Percentiles rank a stretch among this genome's conserved stretches.
Evolutionary conservation across 2,797 vertebrate species (phyloP).

Genomic region (Oceanodroma leucorhoa): DNA sequence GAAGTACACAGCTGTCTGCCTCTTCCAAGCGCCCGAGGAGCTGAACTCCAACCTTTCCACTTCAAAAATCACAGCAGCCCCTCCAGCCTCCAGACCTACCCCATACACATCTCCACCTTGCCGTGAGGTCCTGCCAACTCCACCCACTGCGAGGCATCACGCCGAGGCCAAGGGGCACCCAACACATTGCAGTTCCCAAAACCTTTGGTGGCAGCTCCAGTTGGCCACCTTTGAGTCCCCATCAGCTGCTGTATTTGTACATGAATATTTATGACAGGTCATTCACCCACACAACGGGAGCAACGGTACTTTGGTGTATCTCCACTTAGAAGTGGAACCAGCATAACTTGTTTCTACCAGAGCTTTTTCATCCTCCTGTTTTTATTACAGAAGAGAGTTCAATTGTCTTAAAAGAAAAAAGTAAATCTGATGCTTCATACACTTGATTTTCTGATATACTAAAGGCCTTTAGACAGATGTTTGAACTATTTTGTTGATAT

Average conservation of each 20-base stretch:
- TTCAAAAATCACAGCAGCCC: background rate
- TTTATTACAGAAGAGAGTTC: background rate
- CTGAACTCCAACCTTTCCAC: background rate
- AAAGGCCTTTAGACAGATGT: background rate
- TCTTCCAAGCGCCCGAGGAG: background rate
- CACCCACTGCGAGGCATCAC: fast-evolving
- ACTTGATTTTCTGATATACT: background rate
- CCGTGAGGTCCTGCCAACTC: background rate
- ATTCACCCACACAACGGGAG: background rate
- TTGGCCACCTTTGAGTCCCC: background rate
- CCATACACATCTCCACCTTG: background rate
- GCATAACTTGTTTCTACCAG: background rate
- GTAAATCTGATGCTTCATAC: background rate
- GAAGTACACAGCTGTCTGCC: background rate
- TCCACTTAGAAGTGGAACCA: background rate
- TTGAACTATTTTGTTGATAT: background rate
- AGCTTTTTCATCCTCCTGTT: background rate
- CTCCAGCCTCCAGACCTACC: background rate
- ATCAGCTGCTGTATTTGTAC: background rate
- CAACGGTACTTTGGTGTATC: background rate
- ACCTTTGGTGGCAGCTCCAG: background rate
- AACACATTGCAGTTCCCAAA: background rate
- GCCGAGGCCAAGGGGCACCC: background rate
- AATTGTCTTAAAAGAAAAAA: background rate
- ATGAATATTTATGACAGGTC: background rate